These are phyloP conservation scores for Chirona hameri DNA, from an alignment of 2,888 invertebrate genomes.

Conservation along the genomic window DNA sequence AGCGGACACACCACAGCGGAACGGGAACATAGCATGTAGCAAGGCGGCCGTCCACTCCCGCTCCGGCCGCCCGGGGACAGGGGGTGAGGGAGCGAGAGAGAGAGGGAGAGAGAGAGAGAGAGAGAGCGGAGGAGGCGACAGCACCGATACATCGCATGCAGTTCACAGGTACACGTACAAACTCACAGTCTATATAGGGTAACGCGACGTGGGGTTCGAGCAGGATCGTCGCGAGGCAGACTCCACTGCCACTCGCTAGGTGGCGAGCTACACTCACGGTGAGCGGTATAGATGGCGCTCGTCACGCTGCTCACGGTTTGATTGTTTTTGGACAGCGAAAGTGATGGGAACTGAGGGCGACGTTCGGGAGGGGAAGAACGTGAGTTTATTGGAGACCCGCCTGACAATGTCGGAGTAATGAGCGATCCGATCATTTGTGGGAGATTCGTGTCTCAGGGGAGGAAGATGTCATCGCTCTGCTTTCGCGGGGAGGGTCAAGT, in stretches of 20 bases:
- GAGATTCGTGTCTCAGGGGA: not conserved
- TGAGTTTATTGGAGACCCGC: too few species aligned
- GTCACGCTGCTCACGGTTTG: not conserved
- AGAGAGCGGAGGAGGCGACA: not conserved
- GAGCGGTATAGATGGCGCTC: not conserved
- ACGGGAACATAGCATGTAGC: not conserved
- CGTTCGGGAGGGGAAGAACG: too few species aligned
- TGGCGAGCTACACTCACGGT: not conserved
- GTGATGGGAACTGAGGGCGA: not conserved
- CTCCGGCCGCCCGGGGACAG: not conserved
- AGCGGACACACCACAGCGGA: not conserved
- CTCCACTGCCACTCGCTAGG: not conserved
- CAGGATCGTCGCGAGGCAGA: not conserved
- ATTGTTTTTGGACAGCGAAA: not conserved
- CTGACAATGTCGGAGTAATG: too few species aligned
- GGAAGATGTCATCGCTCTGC: not conserved
- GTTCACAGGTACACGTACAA: slow-evolving; percentile 25
- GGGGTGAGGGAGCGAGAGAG: not conserved
- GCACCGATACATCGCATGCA: not conserved
- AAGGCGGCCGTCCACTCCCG: not conserved
- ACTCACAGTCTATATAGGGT: slow-evolving; percentile 3
- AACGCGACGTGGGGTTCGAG: not conserved
- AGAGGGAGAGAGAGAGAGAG: not conserved
- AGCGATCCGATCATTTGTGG: not conserved
- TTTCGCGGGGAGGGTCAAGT: not conserved